phyloP scores from a whole-genome alignment of 2,113 vertebrate genomes.

The Colius striatus region DNA sequence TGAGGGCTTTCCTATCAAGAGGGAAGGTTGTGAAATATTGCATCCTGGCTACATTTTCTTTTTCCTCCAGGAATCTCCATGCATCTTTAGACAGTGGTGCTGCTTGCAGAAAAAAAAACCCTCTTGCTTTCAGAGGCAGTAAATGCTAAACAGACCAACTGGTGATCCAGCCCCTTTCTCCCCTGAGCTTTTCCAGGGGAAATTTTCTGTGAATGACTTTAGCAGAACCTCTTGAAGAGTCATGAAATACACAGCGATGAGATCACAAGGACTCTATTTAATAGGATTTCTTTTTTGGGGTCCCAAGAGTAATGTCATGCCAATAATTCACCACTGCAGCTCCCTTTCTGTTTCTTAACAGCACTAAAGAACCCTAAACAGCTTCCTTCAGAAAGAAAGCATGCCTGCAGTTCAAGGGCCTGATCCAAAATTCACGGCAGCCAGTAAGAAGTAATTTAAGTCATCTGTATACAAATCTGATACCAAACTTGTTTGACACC shows the following conservation, averaged over 20 bases:
- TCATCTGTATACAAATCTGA: neutral
- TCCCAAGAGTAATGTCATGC: constrained; percentile 40
- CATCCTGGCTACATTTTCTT: neutral
- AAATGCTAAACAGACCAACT: constrained; percentile 36
- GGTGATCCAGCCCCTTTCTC: constrained; percentile 16
- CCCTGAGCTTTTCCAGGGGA: constrained; percentile 45
- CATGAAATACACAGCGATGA: constrained; percentile 52
- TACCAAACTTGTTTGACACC: constrained; percentile 16
- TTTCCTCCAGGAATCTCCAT: neutral
- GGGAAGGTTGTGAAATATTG: neutral
- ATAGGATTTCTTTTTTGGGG: constrained; percentile 55
- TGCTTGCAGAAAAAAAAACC: neutral
- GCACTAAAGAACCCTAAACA: constrained; percentile 29
- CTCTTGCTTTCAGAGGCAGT: constrained; percentile 31
- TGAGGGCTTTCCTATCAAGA: neutral
- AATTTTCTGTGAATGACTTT: constrained; percentile 60
- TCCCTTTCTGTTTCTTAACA: constrained; percentile 48
- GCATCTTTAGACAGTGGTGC: neutral
- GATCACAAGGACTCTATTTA: constrained; percentile 61
- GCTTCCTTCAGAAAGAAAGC: constrained; percentile 10
- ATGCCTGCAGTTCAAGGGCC: neutral
- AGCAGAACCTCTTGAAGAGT: constrained; percentile 42
- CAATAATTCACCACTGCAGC: constrained; percentile 40
- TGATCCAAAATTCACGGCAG: constrained; percentile 18
- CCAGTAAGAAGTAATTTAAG: constrained; percentile 26